Base-by-base conservation (phyloP, 2,797 vertebrate species). In the Cirrhinus molitorella region DNA sequence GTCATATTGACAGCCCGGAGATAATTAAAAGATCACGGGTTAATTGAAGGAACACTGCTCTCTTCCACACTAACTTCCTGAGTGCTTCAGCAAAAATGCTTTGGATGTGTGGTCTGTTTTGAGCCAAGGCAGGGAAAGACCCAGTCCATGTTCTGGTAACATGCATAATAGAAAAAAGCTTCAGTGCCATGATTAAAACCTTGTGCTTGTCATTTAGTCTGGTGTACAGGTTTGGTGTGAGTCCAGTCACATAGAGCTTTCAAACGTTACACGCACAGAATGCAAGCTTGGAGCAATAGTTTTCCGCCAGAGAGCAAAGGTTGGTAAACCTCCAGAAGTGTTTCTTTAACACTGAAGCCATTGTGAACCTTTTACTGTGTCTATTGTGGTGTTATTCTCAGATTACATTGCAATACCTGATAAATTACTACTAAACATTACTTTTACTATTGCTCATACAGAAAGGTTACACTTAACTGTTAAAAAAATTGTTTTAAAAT, bases 221-320 rank as follows among this genome's bases (percentile, higher is more conserved):
- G 49, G 14, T 70, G 80, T 81, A 5, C 66, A 79, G 34, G 72
- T 84, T 9, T 14, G 63, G 45, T 90, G 88, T 79, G 47, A 40
- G 23, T 85, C 87, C 63, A 80, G 80, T 55, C 73, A 65, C 43
- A 74, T 53, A 49, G 68, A 16, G 37, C 21, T 37, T 23, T 68
- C 53, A 49, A 81, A 80, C n/a, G 1, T 83, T 75, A 88, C 81
- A 8, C 19, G 49, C 23, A 88, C 87, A n/a, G 49, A 57, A 10
- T 90, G 88, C 82, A 80, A 53, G 21, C 75, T 88, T 37, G 67
- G 86, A 2, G 61, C 83, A 12, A 55, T 40, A 8, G n/a, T 87
- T 3, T 72, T 89, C 59, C 80, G 84, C 51, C 68, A 83, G 21
- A 80, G n/a, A 47, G 80, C 53, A 28, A 79, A 70, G 76, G 89